Base-by-base conservation (phyloP, 2,888 invertebrate species). In the Parthenolecanium corni region DNA sequence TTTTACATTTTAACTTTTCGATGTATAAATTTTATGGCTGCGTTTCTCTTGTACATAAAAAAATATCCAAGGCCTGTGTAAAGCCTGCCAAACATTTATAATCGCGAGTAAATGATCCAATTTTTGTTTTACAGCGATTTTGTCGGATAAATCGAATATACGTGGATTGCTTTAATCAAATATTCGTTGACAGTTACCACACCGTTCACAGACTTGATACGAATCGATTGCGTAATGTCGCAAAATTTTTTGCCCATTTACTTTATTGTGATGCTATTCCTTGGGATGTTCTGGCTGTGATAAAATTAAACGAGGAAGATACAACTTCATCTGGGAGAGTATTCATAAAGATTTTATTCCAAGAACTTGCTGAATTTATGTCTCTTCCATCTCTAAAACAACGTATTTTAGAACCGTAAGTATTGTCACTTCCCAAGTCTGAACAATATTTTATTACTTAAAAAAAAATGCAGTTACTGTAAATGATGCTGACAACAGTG, bases 271-370 rank as follows among this genome's bases (percentile, higher is more conserved):
- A 98, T 74, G 93, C 97, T 0, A 95, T 98, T 58, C 85, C 90
- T 52, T 98, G 98, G 98, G 87, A 89, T 73, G 93, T 91, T 0
- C 73, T 98, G 67, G 83, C 85, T 16, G 86, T 87, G 70, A 89
- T 98, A 53, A 86, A 85, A 70, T 74, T 98, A 56, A 97, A 93
- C 69, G 96, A 98, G 75, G 92, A 96, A 65, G 96, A 97, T 68
- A 97, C 98, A 0, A 95, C 95, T 0, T 95, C 95, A 68, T 94
- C 96, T 0, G 93, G 94, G 72, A 80, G 98, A 68, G 94, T 98
- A 71, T 98, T 96, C 72, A 91, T 98, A 64, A 98, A 98, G 77
- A 95, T 95, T 67, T 76, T 99, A 40, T 97, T 97, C 73, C 90
- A 90, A 80, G 97, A 98, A 73, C 75, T 99, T 61, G 88, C 91